Percentiles rank a stretch among this genome's conserved stretches.
These are phyloP conservation scores for Zalophus californianus DNA, from an alignment of 2,797 vertebrate genomes.

Conservation along the genomic window DNA sequence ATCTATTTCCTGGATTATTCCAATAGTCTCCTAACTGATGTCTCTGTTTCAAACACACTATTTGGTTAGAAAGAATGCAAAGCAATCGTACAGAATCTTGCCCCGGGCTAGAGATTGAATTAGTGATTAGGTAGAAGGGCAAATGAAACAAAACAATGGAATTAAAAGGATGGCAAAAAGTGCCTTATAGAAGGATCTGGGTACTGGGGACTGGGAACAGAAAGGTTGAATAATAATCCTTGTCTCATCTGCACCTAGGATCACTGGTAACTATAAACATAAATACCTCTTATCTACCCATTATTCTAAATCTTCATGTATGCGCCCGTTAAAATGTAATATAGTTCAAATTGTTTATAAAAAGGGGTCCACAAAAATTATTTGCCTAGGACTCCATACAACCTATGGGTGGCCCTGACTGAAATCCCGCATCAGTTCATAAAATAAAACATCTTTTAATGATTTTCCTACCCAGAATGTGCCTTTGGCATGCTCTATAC, in stretches of 20 bases:
- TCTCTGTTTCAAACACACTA: not conserved
- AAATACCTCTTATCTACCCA: not conserved
- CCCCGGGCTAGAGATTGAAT: not conserved
- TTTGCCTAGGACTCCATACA: not conserved
- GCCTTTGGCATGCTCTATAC: not conserved
- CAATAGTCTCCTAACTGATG: not conserved
- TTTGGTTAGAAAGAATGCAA: not conserved
- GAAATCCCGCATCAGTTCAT: not conserved
- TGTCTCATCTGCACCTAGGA: not conserved
- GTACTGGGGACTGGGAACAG: not conserved
- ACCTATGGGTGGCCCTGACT: not conserved
- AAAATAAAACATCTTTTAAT: not conserved
- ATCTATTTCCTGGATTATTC: not conserved
- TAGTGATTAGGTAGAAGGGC: not conserved
- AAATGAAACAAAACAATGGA: not conserved
- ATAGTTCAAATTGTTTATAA: not conserved
- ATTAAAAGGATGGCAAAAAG: not conserved
- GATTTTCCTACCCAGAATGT: not conserved
- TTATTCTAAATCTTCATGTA: not conserved
- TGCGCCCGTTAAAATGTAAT: not conserved
- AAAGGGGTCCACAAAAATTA: not conserved
- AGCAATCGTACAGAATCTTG: not conserved
- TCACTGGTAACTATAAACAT: not conserved
- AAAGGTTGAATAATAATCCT: not conserved
- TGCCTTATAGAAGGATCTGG: not conserved